A percentile compares a stretch with the other conserved stretches of the same genome.
Evolutionary conservation across 2,113 vertebrate species (phyloP).

Genomic region (Australoheros scitulus): DNA sequence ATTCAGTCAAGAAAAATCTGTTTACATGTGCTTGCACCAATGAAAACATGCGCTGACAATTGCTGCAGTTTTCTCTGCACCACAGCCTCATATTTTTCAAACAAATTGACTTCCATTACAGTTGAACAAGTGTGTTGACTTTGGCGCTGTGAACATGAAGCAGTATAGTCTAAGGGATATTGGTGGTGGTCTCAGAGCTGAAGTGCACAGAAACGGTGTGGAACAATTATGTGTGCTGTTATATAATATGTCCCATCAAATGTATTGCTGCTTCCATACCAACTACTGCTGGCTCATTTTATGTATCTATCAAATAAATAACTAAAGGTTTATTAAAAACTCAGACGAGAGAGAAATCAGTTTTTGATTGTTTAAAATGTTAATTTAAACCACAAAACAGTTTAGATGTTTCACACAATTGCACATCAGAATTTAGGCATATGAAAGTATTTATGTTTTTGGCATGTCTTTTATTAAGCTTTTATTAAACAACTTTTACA

Average conservation of each 20-base stretch:
- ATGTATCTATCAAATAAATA: constrained; percentile 58
- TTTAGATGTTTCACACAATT: background rate
- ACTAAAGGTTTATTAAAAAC: constrained; percentile 51
- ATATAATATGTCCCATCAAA: constrained; percentile 61
- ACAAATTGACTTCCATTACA: constrained; percentile 69
- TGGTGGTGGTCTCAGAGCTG: constrained; percentile 10
- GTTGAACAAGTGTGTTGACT: constrained; percentile 54
- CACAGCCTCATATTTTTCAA: constrained; percentile 51
- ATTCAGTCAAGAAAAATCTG: constrained; percentile 55
- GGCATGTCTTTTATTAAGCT: background rate
- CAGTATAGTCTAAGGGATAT: constrained; percentile 35
- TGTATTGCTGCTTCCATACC: constrained; percentile 50
- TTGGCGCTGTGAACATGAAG: constrained; percentile 53
- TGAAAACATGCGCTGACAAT: constrained; percentile 41
- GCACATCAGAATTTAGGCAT: background rate
- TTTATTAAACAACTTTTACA: constrained; percentile 13
- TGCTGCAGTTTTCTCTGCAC: constrained; percentile 41
- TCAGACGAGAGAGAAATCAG: constrained; percentile 1
- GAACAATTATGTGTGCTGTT: constrained; percentile 48
- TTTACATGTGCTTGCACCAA: constrained; percentile 31
- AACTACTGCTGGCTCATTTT: constrained; percentile 51
- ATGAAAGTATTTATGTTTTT: background rate
- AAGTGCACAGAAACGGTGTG: constrained; percentile 43
- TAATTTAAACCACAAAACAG: background rate
- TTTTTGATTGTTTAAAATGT: constrained; percentile 45